phyloP scores from a whole-genome alignment of 2,797 vertebrate genomes.

The Octomys mimax region DNA sequence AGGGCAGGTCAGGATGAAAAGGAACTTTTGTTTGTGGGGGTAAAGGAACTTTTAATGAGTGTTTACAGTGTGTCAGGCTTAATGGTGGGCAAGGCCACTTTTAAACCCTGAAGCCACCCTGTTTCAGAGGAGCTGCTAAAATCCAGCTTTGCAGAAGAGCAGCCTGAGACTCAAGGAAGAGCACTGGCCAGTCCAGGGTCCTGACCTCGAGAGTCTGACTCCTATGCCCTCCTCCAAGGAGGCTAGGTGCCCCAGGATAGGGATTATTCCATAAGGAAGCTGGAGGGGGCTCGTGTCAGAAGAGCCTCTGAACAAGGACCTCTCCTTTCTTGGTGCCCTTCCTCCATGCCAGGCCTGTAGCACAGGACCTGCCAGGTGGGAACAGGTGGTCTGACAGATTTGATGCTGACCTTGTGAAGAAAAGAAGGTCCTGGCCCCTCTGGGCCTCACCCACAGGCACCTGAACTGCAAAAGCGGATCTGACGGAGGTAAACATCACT shows the following conservation, averaged over 20 bases:
- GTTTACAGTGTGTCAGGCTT: background rate
- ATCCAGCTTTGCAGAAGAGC: background rate
- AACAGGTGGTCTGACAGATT: background rate
- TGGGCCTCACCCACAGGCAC: background rate
- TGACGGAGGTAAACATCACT: background rate
- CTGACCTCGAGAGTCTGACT: background rate
- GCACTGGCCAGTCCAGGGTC: rapidly evolving
- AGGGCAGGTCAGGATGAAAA: background rate
- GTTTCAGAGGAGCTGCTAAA: background rate
- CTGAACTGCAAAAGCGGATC: constrained; percentile 6
- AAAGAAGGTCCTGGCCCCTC: background rate
- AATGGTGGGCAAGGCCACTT: background rate
- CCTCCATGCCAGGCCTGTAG: background rate
- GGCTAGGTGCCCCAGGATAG: background rate
- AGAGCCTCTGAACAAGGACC: background rate
- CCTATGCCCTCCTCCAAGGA: background rate
- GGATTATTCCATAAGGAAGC: background rate
- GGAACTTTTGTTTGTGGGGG: background rate
- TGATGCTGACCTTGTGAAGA: background rate
- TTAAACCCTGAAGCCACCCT: background rate
- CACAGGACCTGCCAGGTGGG: background rate
- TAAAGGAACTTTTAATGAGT: background rate
- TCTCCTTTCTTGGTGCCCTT: background rate
- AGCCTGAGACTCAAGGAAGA: background rate
- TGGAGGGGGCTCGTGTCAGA: background rate